A percentile compares a stretch with the other conserved stretches of the same genome.
Evolutionary conservation across 1,140 invertebrate genomes (phyloP).

Genomic region (Triops longicaudatus): DNA sequence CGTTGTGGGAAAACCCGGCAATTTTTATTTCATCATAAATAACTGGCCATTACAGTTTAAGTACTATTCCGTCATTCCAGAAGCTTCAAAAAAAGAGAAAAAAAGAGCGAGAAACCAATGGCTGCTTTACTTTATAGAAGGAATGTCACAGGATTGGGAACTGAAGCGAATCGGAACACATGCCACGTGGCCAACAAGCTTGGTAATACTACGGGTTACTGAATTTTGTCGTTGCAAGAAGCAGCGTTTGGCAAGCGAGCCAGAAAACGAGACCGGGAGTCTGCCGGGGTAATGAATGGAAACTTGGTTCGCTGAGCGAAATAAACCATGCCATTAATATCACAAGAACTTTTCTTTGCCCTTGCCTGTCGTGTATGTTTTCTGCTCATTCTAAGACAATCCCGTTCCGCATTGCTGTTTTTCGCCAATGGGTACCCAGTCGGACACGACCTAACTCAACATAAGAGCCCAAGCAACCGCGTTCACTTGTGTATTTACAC

Average conservation of each 20-base stretch:
- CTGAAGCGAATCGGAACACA: conserved; percentile 6
- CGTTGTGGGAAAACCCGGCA: not conserved
- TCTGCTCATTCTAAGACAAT: not conserved
- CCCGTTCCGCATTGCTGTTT: too few species aligned
- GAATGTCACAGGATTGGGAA: not conserved
- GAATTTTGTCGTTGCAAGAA: not conserved
- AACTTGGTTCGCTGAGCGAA: not conserved
- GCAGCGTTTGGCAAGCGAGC: not conserved
- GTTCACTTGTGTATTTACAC: too few species aligned
- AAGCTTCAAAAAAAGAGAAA: not conserved
- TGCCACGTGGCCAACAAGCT: not conserved
- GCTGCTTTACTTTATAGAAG: not conserved
- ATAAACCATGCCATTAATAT: not conserved
- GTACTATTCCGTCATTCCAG: not conserved
- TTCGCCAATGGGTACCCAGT: too few species aligned
- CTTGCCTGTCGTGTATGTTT: not conserved
- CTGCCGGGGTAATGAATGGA: not conserved
- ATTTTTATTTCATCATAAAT: not conserved
- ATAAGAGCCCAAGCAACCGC: too few species aligned
- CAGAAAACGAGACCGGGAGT: not conserved
- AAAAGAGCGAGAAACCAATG: not conserved
- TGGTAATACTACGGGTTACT: not conserved
- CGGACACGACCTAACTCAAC: too few species aligned
- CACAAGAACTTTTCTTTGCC: not conserved
- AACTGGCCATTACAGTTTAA: not conserved